Evolutionary conservation across 2,797 vertebrate genomes (phyloP).

Genomic region (Meriones psammophilus): DNA sequence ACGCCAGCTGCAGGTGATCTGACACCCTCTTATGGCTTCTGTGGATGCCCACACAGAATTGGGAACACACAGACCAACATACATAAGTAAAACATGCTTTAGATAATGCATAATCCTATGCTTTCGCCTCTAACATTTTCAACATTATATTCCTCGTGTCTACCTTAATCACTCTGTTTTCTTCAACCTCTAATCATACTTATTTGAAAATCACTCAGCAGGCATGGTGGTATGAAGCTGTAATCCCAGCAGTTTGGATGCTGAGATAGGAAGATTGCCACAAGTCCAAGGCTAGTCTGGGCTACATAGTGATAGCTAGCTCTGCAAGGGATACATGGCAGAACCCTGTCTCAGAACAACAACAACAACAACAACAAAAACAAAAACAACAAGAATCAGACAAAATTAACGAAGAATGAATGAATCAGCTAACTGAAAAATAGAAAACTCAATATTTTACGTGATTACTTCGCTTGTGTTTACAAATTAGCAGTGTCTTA

Average conservation of each 20-base stretch:
- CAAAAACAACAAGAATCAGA: neutral
- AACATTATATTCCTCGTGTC: neutral
- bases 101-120: neutral
- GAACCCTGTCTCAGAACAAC: neutral
- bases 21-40: neutral
- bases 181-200: neutral
- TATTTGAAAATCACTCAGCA: slow-evolving; percentile 24
- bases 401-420: neutral
- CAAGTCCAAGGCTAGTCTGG: neutral
- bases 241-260: neutral
- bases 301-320: neutral
- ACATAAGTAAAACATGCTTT: neutral
- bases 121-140: neutral
- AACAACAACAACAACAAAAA: neutral
- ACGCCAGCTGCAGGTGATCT: too few species aligned
- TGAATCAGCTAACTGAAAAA: neutral
- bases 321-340: neutral
- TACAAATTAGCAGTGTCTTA: neutral
- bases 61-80: neutral
- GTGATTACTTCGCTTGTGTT: neutral
- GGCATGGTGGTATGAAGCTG: neutral
- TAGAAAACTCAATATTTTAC: neutral
- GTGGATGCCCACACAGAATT: neutral
- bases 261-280: neutral
- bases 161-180: neutral